Conservation (phyloP, 30 jellyfish, hydroid and myxozoan species). For the Nemopilema nomurai region DNA sequence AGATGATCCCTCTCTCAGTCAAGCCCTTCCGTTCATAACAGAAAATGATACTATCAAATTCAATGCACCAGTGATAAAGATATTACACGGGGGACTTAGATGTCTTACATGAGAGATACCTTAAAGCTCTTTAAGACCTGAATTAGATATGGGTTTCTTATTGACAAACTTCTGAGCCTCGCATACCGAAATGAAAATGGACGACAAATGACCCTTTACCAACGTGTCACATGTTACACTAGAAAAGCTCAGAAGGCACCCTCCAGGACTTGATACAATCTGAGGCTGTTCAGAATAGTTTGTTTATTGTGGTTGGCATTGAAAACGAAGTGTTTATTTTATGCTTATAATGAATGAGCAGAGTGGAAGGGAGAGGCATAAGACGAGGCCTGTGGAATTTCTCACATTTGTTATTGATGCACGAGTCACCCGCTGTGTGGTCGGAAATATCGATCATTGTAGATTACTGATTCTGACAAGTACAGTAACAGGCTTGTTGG, state of each 20-base stretch:
- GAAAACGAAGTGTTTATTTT: conserved; percentile 33
- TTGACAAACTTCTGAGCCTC: neutral
- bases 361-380: neutral
- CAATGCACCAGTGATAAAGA: neutral
- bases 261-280: neutral
- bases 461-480: no score
- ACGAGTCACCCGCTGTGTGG: neutral
- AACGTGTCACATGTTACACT: neutral
- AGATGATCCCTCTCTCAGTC: neutral
- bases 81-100: neutral
- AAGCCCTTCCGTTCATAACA: neutral
- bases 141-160: neutral
- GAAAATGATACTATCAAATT: neutral
- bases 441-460: no score
- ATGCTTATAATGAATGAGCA: neutral
- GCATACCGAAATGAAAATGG: neutral
- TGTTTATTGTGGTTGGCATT: conserved; percentile 40
- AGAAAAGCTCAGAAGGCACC: neutral
- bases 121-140: neutral
- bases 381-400: neutral
- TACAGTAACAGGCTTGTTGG: no score
- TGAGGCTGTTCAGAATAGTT: neutral
- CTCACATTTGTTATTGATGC: neutral
- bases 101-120: neutral
- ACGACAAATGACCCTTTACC: neutral